A percentile compares a stretch with the other conserved stretches of the same genome.
Evolutionary conservation across 2,888 invertebrate genomes (phyloP).

Genomic region (Limnephilus rhombicus): DNA sequence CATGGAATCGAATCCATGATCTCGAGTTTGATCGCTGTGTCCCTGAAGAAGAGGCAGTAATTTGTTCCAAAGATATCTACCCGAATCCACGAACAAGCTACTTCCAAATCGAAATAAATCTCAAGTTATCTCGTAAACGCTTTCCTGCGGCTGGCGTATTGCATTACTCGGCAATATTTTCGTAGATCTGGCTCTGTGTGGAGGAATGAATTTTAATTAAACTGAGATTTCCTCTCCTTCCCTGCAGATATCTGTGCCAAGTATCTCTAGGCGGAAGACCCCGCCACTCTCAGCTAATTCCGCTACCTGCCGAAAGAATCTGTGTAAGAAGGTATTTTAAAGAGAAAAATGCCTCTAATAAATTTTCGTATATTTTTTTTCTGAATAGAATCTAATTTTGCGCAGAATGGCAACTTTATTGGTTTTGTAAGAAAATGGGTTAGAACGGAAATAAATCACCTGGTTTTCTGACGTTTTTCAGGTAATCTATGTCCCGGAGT

Average conservation of each 20-base stretch:
- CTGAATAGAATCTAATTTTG: conserved; percentile 1
- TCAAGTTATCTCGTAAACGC: neutral
- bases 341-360: conserved; percentile 1
- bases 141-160: neutral
- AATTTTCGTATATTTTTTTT: neutral
- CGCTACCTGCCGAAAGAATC: neutral
- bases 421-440: neutral
- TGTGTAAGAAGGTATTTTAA: neutral
- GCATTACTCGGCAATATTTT: neutral
- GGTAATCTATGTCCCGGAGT: neutral
- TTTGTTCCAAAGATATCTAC: neutral
- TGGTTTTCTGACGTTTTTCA: neutral
- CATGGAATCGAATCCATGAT: neutral
- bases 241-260: neutral
- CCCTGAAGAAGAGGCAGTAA: neutral
- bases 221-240: neutral
- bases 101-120: neutral
- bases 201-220: neutral
- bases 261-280: neutral
- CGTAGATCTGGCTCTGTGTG: neutral
- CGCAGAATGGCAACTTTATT: conserved; percentile 1
- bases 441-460: neutral
- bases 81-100: neutral
- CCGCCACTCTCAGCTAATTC: neutral
- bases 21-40: neutral